Evolutionary conservation across 2,888 invertebrate genomes (phyloP).

Genomic region (Aethes cnicana): DNA sequence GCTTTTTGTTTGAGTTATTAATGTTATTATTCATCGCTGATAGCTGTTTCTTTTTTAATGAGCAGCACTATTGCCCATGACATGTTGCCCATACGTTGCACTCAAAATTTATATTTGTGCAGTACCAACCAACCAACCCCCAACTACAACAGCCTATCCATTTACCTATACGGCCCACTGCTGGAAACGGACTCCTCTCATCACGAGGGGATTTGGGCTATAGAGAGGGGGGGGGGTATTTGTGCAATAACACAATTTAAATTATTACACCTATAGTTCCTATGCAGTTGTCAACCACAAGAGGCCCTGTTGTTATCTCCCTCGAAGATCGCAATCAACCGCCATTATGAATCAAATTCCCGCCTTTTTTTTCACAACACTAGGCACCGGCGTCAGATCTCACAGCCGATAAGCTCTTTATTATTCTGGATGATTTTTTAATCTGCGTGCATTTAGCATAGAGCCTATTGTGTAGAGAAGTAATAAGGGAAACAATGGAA

Average conservation of each 20-base stretch:
- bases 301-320: constrained; percentile 70
- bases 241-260: constrained; percentile 2
- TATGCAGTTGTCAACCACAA: constrained; percentile 61
- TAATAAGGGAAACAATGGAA: constrained; percentile 33
- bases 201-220: too few species aligned
- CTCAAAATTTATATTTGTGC: too few species aligned
- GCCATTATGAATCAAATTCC: constrained; percentile 79
- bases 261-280: constrained; percentile 29
- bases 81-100: too few species aligned
- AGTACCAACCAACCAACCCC: too few species aligned
- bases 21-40: too few species aligned
- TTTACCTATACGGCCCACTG: too few species aligned
- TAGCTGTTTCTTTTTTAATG: too few species aligned
- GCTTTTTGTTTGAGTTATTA: too few species aligned
- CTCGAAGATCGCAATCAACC: constrained; percentile 75
- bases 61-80: too few species aligned
- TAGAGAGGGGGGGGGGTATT: too few species aligned
- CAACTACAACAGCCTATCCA: too few species aligned
- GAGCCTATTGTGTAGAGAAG: constrained; percentile 58
- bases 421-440: constrained; percentile 80
- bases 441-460: constrained; percentile 68
- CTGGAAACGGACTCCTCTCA: too few species aligned
- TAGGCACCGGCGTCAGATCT: constrained; percentile 75
- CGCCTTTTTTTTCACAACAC: constrained; percentile 66
- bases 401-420: constrained; percentile 77